Percentiles rank a stretch among this genome's conserved stretches.
Evolutionary conservation across 1,140 invertebrate genomes (phyloP).

Genomic region (Berghia stephanieae): DNA sequence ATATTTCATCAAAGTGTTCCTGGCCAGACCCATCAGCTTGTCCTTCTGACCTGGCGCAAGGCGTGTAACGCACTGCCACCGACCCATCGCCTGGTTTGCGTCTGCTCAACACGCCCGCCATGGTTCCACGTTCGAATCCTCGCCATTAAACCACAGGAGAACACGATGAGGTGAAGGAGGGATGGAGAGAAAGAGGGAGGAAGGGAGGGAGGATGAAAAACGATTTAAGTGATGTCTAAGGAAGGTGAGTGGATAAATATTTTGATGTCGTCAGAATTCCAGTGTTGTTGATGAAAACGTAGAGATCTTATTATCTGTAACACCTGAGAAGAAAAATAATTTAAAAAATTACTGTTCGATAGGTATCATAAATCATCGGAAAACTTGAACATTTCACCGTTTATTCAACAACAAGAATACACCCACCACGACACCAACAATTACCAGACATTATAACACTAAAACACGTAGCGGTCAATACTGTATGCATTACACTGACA

Average conservation of each 20-base stretch:
- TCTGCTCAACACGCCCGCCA: slow-evolving; percentile 38
- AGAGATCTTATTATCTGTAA: neutral
- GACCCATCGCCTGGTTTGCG: slow-evolving; percentile 43
- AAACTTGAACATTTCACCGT: too few relatives aligned
- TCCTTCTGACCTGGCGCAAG: slow-evolving; percentile 59
- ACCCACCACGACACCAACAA: too few relatives aligned
- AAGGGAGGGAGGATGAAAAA: neutral
- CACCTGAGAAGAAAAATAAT: neutral
- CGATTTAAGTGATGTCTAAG: neutral
- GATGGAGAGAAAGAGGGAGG: neutral
- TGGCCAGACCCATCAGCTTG: slow-evolving; percentile 65
- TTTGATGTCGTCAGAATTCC: neutral
- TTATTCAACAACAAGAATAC: too few relatives aligned
- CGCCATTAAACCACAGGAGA: slow-evolving; percentile 11
- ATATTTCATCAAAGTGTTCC: slow-evolving; percentile 82
- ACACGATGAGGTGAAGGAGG: neutral
- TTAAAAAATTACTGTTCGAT: neutral
- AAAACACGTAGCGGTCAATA: too few relatives aligned
- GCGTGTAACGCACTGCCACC: slow-evolving; percentile 68
- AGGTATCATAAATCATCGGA: neutral
- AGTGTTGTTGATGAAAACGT: neutral
- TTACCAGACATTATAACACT: too few relatives aligned
- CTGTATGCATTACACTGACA: too few relatives aligned
- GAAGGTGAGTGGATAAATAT: neutral
- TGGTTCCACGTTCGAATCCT: slow-evolving; percentile 22